Base-by-base conservation (phyloP, 2,113 vertebrate species). In the Forbesichthys papilliferus region DNA sequence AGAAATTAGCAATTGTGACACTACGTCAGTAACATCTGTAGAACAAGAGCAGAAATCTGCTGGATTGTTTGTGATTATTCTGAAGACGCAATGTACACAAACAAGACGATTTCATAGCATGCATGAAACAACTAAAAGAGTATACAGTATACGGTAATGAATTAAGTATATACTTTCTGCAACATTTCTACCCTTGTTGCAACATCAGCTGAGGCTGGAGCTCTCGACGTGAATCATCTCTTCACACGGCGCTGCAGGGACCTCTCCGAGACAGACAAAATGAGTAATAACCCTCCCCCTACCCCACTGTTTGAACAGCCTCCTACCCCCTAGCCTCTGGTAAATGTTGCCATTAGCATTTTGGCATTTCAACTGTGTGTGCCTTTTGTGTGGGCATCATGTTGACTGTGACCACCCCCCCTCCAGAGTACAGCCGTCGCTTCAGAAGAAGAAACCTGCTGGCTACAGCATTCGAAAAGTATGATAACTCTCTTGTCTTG, bases 261-360 rank as follows among this genome's bases (percentile, higher is more conserved):
- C 62, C 81, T 79, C 69, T 2, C 72, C 68, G 76, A 75, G 70
- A n/a, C 66, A 52, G 63, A 56, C 36, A 8, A 86, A 88, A 84
- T 91, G 74, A 82, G 1, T 87, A 84, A 88, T 89, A 75, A 66
- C 9, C 68, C 73, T 72, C 69, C 81, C 84, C 83, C 88, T 87
- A 77, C 70, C 9, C 78, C 64, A 47, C 80, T 89, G 87, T 91
- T 91, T 92, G 86, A 90, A 84, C 84, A 86, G 87, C 76, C 71
- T 80, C 80, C 79, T 84, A 87, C 84, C 85, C 10, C 74, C 77
- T 42, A 42, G 89, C 79, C 81, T 66, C 82, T 64, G 78, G 86
- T 89, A 93, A 94, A 94, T 93, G 91, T 90, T 93, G 86, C 77
- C 79, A 93, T 93, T 93, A 93, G 91, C 92, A 94, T 92, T 92